Conservation (phyloP, 2,797 vertebrate genomes). For the Pteronotus mesoamericanus region DNA sequence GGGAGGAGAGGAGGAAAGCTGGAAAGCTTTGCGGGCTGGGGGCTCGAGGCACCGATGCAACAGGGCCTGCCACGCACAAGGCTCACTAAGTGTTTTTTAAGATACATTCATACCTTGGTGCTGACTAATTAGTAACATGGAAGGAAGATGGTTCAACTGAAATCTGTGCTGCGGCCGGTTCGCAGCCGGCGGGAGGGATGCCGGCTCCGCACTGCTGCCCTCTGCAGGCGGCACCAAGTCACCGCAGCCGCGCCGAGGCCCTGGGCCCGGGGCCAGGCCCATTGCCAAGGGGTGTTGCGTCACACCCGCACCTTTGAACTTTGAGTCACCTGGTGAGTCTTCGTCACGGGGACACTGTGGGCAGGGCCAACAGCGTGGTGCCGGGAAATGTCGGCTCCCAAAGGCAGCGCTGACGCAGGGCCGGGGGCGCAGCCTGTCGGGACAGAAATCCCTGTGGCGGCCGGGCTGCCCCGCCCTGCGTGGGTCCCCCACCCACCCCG, state of each 20-base stretch:
- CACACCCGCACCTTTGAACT: rapidly evolving
- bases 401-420: not conserved
- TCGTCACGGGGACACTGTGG: rapidly evolving
- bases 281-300: no score
- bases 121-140: not conserved
- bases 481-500: no score
- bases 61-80: not conserved
- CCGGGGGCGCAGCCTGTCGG: not conserved
- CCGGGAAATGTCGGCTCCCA: not conserved
- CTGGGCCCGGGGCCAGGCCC: rapidly evolving
- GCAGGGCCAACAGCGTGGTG: not conserved
- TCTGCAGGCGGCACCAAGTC: not conserved
- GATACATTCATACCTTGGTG: not conserved
- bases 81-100: not conserved
- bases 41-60: not conserved
- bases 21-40: not conserved
- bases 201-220: not conserved
- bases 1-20: not conserved
- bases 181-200: not conserved
- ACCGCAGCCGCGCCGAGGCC: not conserved
- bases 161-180: not conserved
- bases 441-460: not conserved
- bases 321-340: rapidly evolving
- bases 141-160: not conserved
- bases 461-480: not conserved